Base-by-base conservation (phyloP, 2,113 vertebrate species). In the Melanotaenia duboulayi region DNA sequence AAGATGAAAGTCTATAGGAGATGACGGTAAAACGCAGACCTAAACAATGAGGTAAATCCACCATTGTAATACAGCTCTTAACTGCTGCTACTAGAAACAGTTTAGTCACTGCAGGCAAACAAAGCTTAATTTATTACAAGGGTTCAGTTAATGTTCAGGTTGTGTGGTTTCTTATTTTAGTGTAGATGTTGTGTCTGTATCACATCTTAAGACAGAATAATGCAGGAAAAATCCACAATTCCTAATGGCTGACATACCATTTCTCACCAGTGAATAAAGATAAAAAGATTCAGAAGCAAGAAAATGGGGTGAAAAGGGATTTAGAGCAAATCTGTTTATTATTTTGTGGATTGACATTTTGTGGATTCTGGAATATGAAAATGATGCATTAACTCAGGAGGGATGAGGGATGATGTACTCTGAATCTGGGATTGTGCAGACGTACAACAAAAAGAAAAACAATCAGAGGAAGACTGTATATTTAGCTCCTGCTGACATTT, bases 401-500 rank as follows among this genome's bases (percentile, higher is more conserved):
- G 16, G 70, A 75, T 44, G 32, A 68, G 9, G 28, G 4, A 13
- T n/a, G 17, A 19, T 48, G 55, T 40, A 16, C 32, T 59, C 4
- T 82, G 52, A 80, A 80, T 82, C 67, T 76, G 65, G 71, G 42
- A 66, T 48, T 11, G 12, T 46, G 62, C 9, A 10, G 54, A 11
- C 37, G 42, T 48, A 10, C 13, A 54, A 35, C 32, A 66, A 65
- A 56, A 59, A 0, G 39, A 10, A 19, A 60, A 42, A 13, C 63
- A 64, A 56, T 49, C 8, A 60, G 12, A 22, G 11, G 39, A 35
- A 55, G 35, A 40, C 23, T 14, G 42, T 69, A 72, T 60, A 66
- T 84, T 67, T 19, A 55, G 17, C 64, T 72, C 46, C 70, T 62
- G 61, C 71, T 83, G 84, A 76, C 78, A 65, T 22, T 16, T 76